Conservation (phyloP, 1,140 invertebrate genomes). For the Agraylea sexmaculata region DNA sequence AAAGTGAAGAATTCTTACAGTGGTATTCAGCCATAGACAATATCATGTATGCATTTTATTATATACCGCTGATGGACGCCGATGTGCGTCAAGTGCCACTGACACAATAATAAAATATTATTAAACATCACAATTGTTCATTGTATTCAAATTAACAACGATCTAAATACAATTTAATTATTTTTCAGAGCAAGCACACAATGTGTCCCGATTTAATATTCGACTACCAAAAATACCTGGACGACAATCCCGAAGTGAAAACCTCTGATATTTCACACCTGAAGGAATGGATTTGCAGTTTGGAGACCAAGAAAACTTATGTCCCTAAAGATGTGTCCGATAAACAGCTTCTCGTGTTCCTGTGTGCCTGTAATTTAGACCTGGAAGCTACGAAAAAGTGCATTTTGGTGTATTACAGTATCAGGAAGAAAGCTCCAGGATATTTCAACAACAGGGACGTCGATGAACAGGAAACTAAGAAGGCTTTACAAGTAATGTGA, state of each 20-base stretch:
- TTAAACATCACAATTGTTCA: too few species aligned
- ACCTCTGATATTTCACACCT: constrained; percentile 11
- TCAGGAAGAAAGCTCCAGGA: background rate
- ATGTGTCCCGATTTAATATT: constrained; percentile 17
- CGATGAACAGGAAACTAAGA: background rate
- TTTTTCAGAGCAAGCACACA: too few species aligned
- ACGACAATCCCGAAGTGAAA: constrained; percentile 12
- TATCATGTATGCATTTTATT: too few species aligned
- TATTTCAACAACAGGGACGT: background rate
- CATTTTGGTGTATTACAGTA: background rate
- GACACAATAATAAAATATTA: too few species aligned
- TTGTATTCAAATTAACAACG: too few species aligned
- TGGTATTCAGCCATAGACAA: too few species aligned
- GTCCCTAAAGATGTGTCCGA: background rate
- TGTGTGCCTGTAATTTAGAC: background rate
- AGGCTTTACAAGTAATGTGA: background rate
- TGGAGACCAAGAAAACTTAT: background rate
- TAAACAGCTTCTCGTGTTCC: background rate
- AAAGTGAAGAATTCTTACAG: too few species aligned
- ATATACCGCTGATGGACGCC: too few species aligned
- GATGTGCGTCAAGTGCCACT: too few species aligned
- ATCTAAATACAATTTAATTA: too few species aligned
- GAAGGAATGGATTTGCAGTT: background rate
- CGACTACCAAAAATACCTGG: constrained; percentile 13
- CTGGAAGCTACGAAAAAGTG: background rate